Base-by-base conservation (phyloP, 1,140 invertebrate species). In the Arctopsyche grandis region DNA sequence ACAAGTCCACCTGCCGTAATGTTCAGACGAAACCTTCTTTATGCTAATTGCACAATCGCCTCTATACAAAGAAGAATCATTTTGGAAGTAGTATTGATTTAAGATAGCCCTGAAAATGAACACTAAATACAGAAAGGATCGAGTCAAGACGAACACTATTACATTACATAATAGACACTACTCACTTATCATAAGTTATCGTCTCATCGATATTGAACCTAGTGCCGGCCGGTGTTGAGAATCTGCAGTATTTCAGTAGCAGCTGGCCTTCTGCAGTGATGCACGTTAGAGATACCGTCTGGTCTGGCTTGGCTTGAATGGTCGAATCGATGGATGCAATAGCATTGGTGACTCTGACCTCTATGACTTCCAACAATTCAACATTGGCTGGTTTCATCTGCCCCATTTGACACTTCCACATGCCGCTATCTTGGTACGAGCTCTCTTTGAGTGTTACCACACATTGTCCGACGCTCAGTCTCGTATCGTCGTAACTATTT, bases 331-430 rank as follows among this genome's bases (percentile, higher is more conserved):
- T 83, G 0, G 88, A 86, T 0, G 87, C 86, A 9, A 88, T 38
- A 14, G 86, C 83, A 0, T 87, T 86, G 1, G 85, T 85, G 0
- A 88, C 85, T 56, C 85, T 79, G 4, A 89, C 83, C 24, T 83
- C 52, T 0, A 87, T 78, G 1, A 63, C 12, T 12, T 87, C 84
- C 0, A 81, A 84, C 0, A 85, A 14, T 83, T 89, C 88, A 0
- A 86, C 7, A 0, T 87, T 86, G 7, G 84, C 22, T 38, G 82
- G 81, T 1, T 82, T 52, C 44, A 79, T 80, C 3, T 84, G 84
- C 0, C 88, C 88, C 86, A 89, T 88, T 24, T 86, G 85, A 66
- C 88, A 89, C 9, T 81, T 84, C 87, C 88, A 89, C 22, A 77
- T 63, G 3, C 88, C 87, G 9, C 79, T 81, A 69, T 88, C 86